Percentiles rank a stretch among this genome's conserved stretches.
These are phyloP conservation scores for Hippocampus zosterae DNA, from an alignment of 2,113 vertebrate genomes.

Conservation along the genomic window DNA sequence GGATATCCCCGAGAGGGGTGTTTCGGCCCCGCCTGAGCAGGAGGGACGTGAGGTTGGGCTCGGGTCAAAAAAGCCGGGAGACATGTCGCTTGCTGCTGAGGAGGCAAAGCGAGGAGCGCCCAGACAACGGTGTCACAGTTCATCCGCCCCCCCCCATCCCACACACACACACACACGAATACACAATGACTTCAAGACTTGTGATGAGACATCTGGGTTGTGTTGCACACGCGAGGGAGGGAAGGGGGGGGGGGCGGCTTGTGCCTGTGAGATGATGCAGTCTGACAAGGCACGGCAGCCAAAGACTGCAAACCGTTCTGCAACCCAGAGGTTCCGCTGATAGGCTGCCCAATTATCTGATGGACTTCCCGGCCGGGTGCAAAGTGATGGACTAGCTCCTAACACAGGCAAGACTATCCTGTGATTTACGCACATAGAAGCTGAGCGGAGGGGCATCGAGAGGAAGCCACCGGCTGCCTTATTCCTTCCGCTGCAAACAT, in stretches of 20 bases:
- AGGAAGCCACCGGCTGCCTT: neutral
- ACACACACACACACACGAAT: no score
- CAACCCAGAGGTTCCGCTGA: neutral
- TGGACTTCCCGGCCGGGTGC: conserved; percentile 36
- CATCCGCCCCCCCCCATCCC: conserved; percentile 41
- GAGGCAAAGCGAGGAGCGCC: conserved; percentile 26
- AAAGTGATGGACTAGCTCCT: conserved; percentile 58
- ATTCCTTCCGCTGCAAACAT: neutral
- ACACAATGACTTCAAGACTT: conserved; percentile 29
- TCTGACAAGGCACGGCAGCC: conserved; percentile 22
- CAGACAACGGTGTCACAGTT: conserved; percentile 53
- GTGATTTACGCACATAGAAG: conserved; percentile 62
- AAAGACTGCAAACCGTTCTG: neutral
- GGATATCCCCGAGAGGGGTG: neutral
- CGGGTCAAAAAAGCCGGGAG: neutral
- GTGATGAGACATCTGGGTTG: conserved; percentile 44
- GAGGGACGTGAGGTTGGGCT: neutral
- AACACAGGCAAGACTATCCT: conserved; percentile 42
- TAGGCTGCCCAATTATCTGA: conserved; percentile 30
- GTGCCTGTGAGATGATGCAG: conserved; percentile 20
- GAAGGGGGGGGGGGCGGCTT: conserved; percentile 14
- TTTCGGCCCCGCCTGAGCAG: neutral
- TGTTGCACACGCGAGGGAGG: conserved; percentile 25
- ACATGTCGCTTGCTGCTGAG: conserved; percentile 37
- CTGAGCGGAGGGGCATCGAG: neutral